Percentiles rank a stretch among this genome's conserved stretches.
Conservation (phyloP, 2,113 vertebrate genomes). For the Orientallactaga bullata region DNA sequence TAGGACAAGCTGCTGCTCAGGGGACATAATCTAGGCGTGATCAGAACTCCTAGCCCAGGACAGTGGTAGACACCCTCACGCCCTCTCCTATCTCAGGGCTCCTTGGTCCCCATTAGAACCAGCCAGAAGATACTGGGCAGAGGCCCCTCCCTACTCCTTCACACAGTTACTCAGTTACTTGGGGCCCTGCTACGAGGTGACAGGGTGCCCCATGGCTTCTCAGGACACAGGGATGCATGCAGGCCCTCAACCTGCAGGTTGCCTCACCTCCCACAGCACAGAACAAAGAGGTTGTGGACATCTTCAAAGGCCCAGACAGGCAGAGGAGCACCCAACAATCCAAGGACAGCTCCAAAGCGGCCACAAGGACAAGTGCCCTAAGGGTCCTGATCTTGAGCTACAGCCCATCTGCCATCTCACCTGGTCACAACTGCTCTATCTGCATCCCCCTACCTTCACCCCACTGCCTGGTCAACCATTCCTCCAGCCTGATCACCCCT, state of each 20-base stretch:
- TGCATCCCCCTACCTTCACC: too few species aligned
- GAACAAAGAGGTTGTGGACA: not conserved
- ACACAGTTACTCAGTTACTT: not conserved
- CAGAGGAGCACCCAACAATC: not conserved
- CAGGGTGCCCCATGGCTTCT: not conserved
- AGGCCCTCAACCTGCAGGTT: not conserved
- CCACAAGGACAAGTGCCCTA: not conserved
- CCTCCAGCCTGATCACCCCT: not conserved
- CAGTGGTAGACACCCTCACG: accelerated
- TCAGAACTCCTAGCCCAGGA: not conserved
- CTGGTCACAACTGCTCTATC: not conserved
- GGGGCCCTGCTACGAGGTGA: not conserved
- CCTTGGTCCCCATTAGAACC: not conserved
- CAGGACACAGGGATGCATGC: not conserved
- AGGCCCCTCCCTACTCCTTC: not conserved
- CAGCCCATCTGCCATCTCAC: too few species aligned
- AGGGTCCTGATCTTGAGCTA: not conserved
- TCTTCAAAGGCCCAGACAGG: too few species aligned
- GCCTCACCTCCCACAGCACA: not conserved
- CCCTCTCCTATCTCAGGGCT: not conserved
- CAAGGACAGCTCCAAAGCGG: not conserved
- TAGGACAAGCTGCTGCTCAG: accelerated
- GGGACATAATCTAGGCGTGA: not conserved
- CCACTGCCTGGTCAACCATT: accelerated
- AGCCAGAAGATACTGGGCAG: not conserved